Base-by-base conservation (phyloP, 2,888 invertebrate genomes). In the Ceraclea dissimilis region DNA sequence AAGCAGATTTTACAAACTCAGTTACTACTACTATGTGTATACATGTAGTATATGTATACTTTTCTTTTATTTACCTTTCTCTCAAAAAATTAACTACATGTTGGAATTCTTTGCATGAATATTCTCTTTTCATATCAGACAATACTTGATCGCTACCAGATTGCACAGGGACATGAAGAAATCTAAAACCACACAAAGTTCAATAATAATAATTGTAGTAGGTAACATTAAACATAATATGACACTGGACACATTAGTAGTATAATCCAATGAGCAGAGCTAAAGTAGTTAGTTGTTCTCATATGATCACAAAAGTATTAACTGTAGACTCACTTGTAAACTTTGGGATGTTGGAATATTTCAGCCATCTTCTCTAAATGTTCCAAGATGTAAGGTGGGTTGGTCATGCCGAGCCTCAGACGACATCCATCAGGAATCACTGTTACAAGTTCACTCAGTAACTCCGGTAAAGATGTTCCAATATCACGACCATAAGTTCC, bases 81-180 rank as follows among this genome's bases (percentile, higher is more conserved):
- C 82, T 81, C 19, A 98, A 76, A 67, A 84, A 93, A 66, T 94
- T 82, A 0, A 94, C 95, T 10, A 98, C 93, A 39, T 79, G 79
- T 67, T 90, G 86, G 70, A 99, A 99, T 67, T 99, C 95, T 0
- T 79, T 81, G n/a, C 87, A 71, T 8, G 85, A 84, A 73, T 99
- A 99, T 70, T 99, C 97, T 33, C 99, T 76, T 72, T 92, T 94
- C 98, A 99, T 99, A 63, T 97, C 97, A 0, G 83, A 80, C 4
- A 99, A 73, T 2, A 99, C 96, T 56, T 85, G 83, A 73, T 99
- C 95, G 65, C 95, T 95, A n/a, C 94, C 98, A 0, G 94, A 91
- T 73, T 99, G 98, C 0, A 99, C 96, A 0, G 99, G 98, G 17
- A 99, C 90, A 71, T 99, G 99, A 0, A 99, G 82, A 69, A 99